Base-by-base conservation (phyloP, 2,797 vertebrate species). In the Danio aesculapii region DNA sequence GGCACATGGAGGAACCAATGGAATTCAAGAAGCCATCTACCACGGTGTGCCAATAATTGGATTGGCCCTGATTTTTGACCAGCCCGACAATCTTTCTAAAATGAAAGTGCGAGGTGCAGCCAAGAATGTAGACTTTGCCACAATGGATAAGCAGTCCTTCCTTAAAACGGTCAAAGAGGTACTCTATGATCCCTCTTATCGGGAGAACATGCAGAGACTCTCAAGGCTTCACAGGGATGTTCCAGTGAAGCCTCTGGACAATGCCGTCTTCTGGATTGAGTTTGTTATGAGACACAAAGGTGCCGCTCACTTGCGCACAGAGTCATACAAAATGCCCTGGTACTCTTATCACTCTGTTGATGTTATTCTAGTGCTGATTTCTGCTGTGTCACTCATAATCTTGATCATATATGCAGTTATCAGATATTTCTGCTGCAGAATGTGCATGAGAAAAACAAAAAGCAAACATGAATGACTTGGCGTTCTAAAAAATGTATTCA, bases 301-400 rank as follows among this genome's bases (percentile, higher is more conserved):
- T 76, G 87, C 87, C 8, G 77, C 86, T 82, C 88, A 88, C 78
- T 76, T 89, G 30, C 83, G 81, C 58, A 83, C 88, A 74, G 84
- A 89, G 47, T 89, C 87, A 9, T 88, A 85, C 59, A 86, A 63
- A 71, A 86, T 89, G 88, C 86, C 88, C 66, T 89, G 87, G 87
- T 89, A 88, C 53, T 17, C 74, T 2, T 89, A 89, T 74, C 83
- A 86, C 81, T 84, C 74, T 67, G 69, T 87, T 19, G 88, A 89
- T 16, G 81, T 89, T n/a, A 68, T 85, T 11, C 50, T 84, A 46
- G 74, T 86, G 21, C 64, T 86, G 52, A 30, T 83, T 17, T 59
- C 50, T 77, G 68, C 53, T 53, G 13, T 83, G 19, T 46, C 14
- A 7, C 13, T 84, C 6, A 70, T 74, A 17, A 39, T 52, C 55